A percentile compares a stretch with the other conserved stretches of the same genome.
These are phyloP conservation scores for Gila orcuttii DNA, from an alignment of 2,113 vertebrate species.

Conservation along the genomic window DNA sequence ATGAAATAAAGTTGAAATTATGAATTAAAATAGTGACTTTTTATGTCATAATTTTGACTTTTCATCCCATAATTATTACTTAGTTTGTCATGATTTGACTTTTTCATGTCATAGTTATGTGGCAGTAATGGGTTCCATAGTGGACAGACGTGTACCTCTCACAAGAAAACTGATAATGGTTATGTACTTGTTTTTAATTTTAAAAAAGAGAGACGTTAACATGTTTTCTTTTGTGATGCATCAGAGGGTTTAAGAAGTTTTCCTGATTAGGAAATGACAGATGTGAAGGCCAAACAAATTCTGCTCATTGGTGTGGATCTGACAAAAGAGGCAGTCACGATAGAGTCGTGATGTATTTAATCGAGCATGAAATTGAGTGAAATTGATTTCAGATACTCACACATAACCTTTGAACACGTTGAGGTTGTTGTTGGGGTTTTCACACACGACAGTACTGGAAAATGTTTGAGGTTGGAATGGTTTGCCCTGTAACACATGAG, in stretches of 20 bases:
- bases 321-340: slow-evolving; percentile 39
- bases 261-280: slow-evolving; percentile 25
- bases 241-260: slow-evolving; percentile 2
- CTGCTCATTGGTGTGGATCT: slow-evolving; percentile 49
- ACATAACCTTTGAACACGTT: slow-evolving; percentile 89
- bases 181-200: not conserved
- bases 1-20: too few relatives aligned
- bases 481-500: slow-evolving; percentile 60
- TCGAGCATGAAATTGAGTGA: slow-evolving; percentile 53
- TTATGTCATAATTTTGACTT: too few relatives aligned
- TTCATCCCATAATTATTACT: too few relatives aligned
- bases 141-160: not conserved
- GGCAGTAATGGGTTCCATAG: not conserved
- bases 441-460: slow-evolving; percentile 82
- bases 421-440: slow-evolving; percentile 88
- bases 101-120: too few relatives aligned
- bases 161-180: not conserved
- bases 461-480: slow-evolving; percentile 80
- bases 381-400: slow-evolving; percentile 70
- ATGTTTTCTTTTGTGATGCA: not conserved
- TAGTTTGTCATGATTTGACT: too few relatives aligned
- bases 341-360: slow-evolving; percentile 37
- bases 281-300: slow-evolving; percentile 7
- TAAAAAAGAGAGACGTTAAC: not conserved
- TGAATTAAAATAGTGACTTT: too few relatives aligned